Base-by-base conservation (phyloP, 2,888 invertebrate species). In the Drosophila putrida region DNA sequence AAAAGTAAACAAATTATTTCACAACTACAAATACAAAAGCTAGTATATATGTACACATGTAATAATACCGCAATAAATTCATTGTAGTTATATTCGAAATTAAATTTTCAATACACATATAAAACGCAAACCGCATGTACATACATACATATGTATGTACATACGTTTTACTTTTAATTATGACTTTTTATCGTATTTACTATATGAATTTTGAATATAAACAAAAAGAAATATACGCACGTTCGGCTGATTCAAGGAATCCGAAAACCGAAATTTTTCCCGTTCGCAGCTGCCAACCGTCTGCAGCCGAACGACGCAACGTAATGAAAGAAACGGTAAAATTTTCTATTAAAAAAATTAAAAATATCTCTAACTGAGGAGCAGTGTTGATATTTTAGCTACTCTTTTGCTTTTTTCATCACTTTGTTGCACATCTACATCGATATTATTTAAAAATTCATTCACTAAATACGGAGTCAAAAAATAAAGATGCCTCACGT, bases 1-100 rank as follows among this genome's bases (percentile, higher is more conserved):
- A 36, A 73, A 79, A 67, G 74, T 82, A 86, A 82, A 86, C 82
- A 82, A 83, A 78, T 65, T 71, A 80, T 84, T 84, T 78, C 57
- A 78, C 80, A 84, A 82, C 76, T 66, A 54, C 62, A 74, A 59
- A 73, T 53, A 67, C 36, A 58, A 4, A 20, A 0, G 25, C 38
- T 9, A 10, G 6, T 25, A 8, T 10, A 20, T 44, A 20, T 20
- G 20, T 20, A 20, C 20, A 20, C 20, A 20, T 44, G 38, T 51
- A 15, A 25, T 28, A 41, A 41, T 39, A 61, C 25, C 54, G 44
- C 44, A 55, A 72, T 67, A 51, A 43, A 28, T 38, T 36, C 43
- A 27, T 71, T 71, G 46, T 58, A 55, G 55, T 60, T 44, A 11
- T 44, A 44, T 25, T 41, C 33, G 31, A 31, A 54, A 44, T n/a